These are phyloP conservation scores for Pyrrhia umbra DNA, from an alignment of 2,888 invertebrate genomes.

Conservation along the genomic window DNA sequence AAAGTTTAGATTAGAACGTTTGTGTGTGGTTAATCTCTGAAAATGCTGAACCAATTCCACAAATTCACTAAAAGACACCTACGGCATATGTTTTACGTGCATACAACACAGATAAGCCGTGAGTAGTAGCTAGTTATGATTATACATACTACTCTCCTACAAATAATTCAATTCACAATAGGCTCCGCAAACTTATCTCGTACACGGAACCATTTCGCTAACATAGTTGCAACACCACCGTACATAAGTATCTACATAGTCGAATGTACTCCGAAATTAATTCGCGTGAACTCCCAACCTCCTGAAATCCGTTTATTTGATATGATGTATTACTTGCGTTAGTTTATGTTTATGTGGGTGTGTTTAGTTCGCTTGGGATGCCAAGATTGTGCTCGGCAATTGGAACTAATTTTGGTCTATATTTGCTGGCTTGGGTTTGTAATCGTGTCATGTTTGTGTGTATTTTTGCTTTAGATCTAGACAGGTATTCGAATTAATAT, in stretches of 20 bases:
- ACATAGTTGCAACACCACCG: conserved; percentile 31
- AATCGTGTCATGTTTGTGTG: not conserved
- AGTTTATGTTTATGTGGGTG: conserved; percentile 28
- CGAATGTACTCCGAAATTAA: conserved; percentile 50
- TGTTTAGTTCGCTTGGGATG: conserved; percentile 26
- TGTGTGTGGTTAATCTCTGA: too few species aligned
- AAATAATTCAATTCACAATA: conserved; percentile 28
- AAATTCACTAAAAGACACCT: too few species aligned
- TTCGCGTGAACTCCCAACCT: conserved; percentile 54
- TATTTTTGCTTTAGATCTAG: not conserved
- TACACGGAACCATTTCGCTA: conserved; percentile 4
- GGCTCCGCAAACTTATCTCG: conserved; percentile 33
- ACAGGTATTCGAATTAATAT: not conserved
- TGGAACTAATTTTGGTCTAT: conserved; percentile 28
- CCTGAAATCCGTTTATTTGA: conserved; percentile 54
- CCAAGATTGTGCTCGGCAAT: conserved; percentile 37
- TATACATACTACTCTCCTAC: not conserved
- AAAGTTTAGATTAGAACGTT: too few species aligned
- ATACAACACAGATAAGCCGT: too few species aligned
- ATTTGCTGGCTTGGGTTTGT: conserved; percentile 16
- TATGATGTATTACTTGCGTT: conserved; percentile 49
- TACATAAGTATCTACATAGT: conserved; percentile 13
- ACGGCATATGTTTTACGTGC: too few species aligned
- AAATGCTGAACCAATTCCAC: too few species aligned
- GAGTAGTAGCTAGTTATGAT: not conserved